Percentiles rank a stretch among this genome's conserved stretches.
These are phyloP conservation scores for Carabus problematicus DNA, from an alignment of 2,888 invertebrate species.

Conservation along the genomic window DNA sequence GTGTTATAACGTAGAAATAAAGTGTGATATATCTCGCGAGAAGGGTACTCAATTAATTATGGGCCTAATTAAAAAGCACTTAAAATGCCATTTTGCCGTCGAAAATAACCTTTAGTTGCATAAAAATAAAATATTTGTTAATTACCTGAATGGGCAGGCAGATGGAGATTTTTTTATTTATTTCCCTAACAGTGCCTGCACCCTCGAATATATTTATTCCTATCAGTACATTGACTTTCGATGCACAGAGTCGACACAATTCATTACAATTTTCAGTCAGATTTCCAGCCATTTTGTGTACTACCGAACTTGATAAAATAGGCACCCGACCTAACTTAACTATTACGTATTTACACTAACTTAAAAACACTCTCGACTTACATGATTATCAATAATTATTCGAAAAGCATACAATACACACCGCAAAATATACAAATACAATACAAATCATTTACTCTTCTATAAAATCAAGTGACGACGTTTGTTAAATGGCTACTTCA, in stretches of 20 bases:
- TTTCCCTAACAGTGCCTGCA: conserved; percentile 62
- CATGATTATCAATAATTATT: neutral
- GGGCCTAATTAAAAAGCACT: conserved; percentile 7
- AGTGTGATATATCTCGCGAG: neutral
- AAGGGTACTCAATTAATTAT: conserved; percentile 4
- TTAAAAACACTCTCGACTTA: conserved; percentile 1
- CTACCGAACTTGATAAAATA: conserved; percentile 40
- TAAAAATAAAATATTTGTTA: conserved; percentile 23
- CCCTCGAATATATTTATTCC: conserved; percentile 57
- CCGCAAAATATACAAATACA: neutral
- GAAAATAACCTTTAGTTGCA: conserved; percentile 15
- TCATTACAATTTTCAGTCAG: conserved; percentile 54
- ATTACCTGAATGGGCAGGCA: conserved; percentile 66
- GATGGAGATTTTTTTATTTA: conserved; percentile 65
- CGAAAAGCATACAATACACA: neutral
- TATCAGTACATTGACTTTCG: conserved; percentile 55
- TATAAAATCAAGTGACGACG: conserved; percentile 5
- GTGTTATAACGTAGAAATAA: neutral
- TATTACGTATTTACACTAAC: neutral
- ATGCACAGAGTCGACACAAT: conserved; percentile 58
- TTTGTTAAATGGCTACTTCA: conserved; percentile 32
- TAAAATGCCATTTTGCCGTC: conserved; percentile 24
- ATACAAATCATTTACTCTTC: neutral
- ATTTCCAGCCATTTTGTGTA: conserved; percentile 46
- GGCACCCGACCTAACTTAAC: conserved; percentile 12